These are phyloP conservation scores for Caenorhabditis becei DNA, from an alignment of 2,888 invertebrate genomes.

Conservation along the genomic window DNA sequence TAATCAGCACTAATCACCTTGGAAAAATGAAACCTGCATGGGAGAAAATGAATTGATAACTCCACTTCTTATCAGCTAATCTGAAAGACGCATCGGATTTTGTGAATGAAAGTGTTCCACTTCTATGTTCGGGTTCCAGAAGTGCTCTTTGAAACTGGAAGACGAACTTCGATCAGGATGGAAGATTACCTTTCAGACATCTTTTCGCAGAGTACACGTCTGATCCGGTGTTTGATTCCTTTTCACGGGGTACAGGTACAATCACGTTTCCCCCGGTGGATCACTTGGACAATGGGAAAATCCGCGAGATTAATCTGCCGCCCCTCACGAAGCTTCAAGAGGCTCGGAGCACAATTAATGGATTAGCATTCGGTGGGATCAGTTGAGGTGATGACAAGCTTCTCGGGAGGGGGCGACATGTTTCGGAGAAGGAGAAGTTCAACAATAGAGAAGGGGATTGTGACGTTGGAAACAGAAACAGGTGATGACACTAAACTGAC, in stretches of 20 bases:
- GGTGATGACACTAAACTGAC: background rate
- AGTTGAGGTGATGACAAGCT: conserved; percentile 21
- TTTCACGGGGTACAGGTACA: conserved; percentile 35
- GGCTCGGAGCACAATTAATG: conserved; percentile 40
- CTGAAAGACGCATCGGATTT: too few relatives aligned
- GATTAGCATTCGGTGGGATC: conserved; percentile 31
- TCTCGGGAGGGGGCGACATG: background rate
- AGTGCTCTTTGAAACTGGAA: too few relatives aligned
- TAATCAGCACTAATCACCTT: background rate
- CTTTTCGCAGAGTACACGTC: background rate
- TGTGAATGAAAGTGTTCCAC: too few relatives aligned
- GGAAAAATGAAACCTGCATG: background rate
- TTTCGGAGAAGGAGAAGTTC: background rate
- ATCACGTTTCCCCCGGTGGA: conserved; percentile 25
- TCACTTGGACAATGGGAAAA: background rate
- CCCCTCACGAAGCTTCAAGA: background rate
- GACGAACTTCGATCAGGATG: conserved; percentile 17
- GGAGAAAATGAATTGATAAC: too few relatives aligned
- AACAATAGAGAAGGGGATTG: background rate
- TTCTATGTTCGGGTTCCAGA: too few relatives aligned
- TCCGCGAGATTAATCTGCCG: conserved; percentile 37
- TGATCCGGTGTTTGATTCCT: conserved; percentile 26
- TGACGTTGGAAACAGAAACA: too few relatives aligned
- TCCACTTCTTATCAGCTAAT: too few relatives aligned
- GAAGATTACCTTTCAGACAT: conserved; percentile 6